Base-by-base conservation (phyloP, 2,113 vertebrate genomes). In the Planiliza haematocheilus region DNA sequence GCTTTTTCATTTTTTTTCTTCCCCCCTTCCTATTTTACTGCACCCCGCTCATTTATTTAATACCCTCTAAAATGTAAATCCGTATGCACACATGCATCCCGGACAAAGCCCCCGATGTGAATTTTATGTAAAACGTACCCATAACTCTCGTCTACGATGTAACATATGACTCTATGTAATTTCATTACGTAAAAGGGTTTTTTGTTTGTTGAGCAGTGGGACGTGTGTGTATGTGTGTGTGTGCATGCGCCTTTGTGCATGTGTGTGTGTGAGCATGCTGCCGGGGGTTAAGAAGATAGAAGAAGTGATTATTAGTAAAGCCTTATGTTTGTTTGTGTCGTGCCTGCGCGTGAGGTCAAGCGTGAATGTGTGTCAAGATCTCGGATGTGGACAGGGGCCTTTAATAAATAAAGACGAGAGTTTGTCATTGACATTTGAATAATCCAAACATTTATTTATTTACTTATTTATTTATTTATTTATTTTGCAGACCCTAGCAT, bases 141-240 rank as follows among this genome's bases (percentile, higher is more conserved):
- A 87, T 85, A 93, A 94, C 93, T 94, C 91, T 92, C 75, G 71
- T 83, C 83, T 77, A 84, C 83, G 65, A 82, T 73, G 86, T 68
- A 92, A 89, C 90, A 11, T 87, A 88, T 72, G 87, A 92, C 91
- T 87, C 84, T 70, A 62, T 81, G 88, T 91, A 91, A 93, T 93
- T 95, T 95, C 93, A 93, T 95, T 94, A 94, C 83, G 80, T 91
- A 94, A 94, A 95, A 91, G 93, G 93, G 77, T 89, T 93, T 88
- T 89, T 84, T 89, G 82, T 90, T 87, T 90, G 89, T 84, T 85
- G 63, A 57, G 20, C 16, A 60, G 21, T 1, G 8, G 57, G 39
- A 37, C 14, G 37, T 56, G 1, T 42, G n/a, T 48, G 41, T 69
- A 37, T 77, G 74, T 77, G 70, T 79, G 57, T 56, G 57, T 21